A percentile compares a stretch with the other conserved stretches of the same genome.
Conservation (phyloP, 2,797 vertebrate species). For the Margarornis squamiger region DNA sequence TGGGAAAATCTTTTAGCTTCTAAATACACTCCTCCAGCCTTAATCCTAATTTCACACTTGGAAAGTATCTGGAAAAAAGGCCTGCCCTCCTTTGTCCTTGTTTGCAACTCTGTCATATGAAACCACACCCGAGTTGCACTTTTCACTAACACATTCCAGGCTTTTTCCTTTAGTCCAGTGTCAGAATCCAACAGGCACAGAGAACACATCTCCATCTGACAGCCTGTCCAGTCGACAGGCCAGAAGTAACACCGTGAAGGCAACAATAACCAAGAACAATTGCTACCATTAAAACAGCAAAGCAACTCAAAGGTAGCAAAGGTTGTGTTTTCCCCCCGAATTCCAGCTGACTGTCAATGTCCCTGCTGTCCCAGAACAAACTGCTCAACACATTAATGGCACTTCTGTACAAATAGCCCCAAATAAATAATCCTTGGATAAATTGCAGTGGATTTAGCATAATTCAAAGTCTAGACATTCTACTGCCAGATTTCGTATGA, state of each 20-base stretch:
- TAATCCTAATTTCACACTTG: neutral
- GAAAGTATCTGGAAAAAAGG: neutral
- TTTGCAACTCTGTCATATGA: neutral
- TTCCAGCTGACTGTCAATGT: neutral
- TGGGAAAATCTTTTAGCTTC: neutral
- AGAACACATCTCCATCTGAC: neutral
- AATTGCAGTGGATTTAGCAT: conserved; percentile 45
- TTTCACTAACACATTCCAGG: neutral
- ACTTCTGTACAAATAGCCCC: conserved; percentile 17
- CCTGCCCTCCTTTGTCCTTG: neutral
- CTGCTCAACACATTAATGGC: neutral
- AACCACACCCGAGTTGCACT: neutral
- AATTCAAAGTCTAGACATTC: conserved; percentile 64
- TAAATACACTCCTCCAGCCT: neutral
- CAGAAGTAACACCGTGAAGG: neutral
- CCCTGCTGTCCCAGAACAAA: neutral
- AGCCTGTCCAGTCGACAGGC: neutral
- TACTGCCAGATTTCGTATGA: conserved; percentile 23
- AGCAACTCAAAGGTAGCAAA: neutral
- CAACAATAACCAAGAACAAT: neutral
- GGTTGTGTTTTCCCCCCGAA: neutral
- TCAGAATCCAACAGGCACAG: neutral
- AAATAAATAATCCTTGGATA: conserved; percentile 52
- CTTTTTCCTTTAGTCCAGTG: neutral
- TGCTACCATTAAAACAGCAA: neutral